Evolutionary conservation across 2,797 vertebrate species (phyloP).

Genomic region (Pagetopsis macropterus): DNA sequence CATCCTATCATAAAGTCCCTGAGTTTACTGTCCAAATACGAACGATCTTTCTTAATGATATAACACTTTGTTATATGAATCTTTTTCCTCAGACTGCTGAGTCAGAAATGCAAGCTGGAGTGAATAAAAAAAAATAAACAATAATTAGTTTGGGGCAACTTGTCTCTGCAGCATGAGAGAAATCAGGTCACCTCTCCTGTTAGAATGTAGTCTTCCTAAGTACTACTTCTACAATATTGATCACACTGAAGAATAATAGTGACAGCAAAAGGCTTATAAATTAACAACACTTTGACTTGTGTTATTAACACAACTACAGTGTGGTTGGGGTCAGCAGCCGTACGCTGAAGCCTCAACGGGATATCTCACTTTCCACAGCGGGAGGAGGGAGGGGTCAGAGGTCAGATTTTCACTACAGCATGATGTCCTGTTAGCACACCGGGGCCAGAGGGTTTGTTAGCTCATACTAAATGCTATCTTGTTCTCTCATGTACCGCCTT

Average conservation of each 20-base stretch:
- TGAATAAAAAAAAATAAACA: constrained; percentile 62
- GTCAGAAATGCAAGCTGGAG: constrained; percentile 41
- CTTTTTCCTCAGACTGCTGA: constrained; percentile 24
- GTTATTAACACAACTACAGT: constrained; percentile 8
- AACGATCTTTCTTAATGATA: constrained; percentile 25
- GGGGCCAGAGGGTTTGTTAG: constrained; percentile 19
- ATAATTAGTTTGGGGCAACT: constrained; percentile 28
- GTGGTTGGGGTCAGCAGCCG: constrained; percentile 46
- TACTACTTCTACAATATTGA: neutral
- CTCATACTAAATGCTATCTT: constrained; percentile 10
- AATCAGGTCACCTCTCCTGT: constrained; percentile 46
- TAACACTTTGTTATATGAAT: constrained; percentile 26
- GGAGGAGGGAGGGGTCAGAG: constrained; percentile 29
- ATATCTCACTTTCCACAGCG: constrained; percentile 54
- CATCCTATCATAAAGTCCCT: constrained; percentile 12
- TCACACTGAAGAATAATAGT: no score
- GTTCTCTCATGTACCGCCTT: neutral
- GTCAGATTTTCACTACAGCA: constrained; percentile 55
- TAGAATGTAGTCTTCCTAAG: constrained; percentile 1
- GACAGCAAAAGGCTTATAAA: no score
- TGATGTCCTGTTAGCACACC: constrained; percentile 55
- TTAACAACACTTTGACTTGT: no score
- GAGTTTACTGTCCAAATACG: neutral
- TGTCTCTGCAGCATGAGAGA: constrained; percentile 33
- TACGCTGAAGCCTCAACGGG: constrained; percentile 48